Evolutionary conservation across 2,797 vertebrate species (phyloP).

Genomic region (Tokudaia tokunoshimensis): DNA sequence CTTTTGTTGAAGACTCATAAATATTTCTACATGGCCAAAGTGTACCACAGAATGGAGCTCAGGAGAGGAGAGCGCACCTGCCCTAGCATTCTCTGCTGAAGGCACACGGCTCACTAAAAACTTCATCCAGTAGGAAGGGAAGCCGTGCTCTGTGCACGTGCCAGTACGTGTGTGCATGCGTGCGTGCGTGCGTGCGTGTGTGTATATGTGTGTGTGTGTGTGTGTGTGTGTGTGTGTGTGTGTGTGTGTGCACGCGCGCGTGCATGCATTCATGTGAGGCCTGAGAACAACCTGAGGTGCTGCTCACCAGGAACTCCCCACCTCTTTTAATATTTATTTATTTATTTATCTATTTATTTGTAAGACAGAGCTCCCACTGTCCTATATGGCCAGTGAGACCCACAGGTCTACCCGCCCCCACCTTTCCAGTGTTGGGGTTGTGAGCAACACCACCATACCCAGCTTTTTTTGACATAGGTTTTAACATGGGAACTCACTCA

Average conservation of each 20-base stretch:
- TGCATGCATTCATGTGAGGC: background rate
- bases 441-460: background rate
- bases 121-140: background rate
- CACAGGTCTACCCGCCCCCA: background rate
- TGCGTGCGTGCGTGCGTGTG: background rate
- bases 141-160: background rate
- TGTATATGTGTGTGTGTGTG: background rate
- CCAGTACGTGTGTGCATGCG: background rate
- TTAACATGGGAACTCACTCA: background rate
- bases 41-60: background rate
- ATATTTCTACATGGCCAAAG: constrained; percentile 10
- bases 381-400: too few relatives aligned
- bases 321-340: background rate
- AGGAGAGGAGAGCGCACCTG: background rate
- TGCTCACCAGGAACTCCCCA: too few relatives aligned
- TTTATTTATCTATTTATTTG: background rate
- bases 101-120: background rate
- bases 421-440: background rate
- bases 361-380: background rate
- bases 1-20: background rate
- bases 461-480: background rate
- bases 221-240: too few relatives aligned
- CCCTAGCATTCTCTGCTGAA: background rate
- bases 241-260: background rate
- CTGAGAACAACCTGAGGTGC: background rate